phyloP scores from a whole-genome alignment of 2,113 vertebrate species.

The Mormoops blainvillei region DNA sequence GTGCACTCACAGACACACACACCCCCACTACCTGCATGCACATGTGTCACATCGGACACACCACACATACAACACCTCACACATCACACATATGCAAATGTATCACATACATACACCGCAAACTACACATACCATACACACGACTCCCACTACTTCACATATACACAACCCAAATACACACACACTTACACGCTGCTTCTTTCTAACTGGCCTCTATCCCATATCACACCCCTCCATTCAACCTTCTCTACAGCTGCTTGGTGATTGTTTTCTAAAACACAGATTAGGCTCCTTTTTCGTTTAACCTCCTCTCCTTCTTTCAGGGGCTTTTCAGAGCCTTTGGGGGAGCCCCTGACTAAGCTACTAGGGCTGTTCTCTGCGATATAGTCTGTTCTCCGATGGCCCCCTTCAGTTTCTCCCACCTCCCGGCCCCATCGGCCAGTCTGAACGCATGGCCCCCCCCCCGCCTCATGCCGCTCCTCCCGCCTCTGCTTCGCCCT shows the following conservation, averaged over 20 bases:
- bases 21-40: not conserved
- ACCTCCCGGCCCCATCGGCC: not conserved
- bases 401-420: not conserved
- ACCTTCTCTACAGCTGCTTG: not conserved
- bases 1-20: not conserved
- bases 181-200: not conserved
- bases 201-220: not conserved
- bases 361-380: too few relatives aligned
- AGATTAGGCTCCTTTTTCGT: not conserved
- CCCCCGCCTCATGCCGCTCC: accelerated
- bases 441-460: not conserved
- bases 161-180: not conserved
- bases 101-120: not conserved
- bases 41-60: not conserved
- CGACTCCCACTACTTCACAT: not conserved
- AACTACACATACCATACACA: not conserved
- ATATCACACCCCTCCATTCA: not conserved
- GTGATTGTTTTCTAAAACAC: not conserved
- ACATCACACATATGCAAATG: not conserved
- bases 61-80: too few relatives aligned
- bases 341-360: not conserved
- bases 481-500: not conserved
- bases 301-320: not conserved
- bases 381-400: not conserved
- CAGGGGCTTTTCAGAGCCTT: not conserved